Percentiles rank a stretch among this genome's conserved stretches.
Conservation (phyloP, 2,888 invertebrate genomes). For the Nomada hirtipes region DNA sequence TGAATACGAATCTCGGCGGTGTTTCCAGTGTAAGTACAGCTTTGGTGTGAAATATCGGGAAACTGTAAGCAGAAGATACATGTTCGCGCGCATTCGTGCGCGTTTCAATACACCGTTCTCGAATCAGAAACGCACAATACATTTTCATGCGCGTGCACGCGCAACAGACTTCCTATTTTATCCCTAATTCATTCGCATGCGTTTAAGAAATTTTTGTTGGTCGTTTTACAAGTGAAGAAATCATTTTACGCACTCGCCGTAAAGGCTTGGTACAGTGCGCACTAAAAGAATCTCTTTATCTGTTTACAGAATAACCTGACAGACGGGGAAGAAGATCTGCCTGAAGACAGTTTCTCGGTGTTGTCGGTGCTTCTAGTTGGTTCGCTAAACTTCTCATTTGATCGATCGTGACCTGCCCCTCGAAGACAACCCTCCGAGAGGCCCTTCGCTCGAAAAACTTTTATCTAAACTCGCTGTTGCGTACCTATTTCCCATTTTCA, state of each 20-base stretch:
- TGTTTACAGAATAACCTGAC: conserved; percentile 82
- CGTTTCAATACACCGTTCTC: conserved; percentile 23
- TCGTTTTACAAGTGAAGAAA: not conserved
- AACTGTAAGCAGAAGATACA: conserved; percentile 52
- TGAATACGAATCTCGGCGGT: conserved; percentile 57
- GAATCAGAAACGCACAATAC: conserved; percentile 28
- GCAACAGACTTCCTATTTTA: conserved; percentile 6
- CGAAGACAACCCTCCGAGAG: conserved; percentile 62
- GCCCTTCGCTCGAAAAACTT: conserved; percentile 52
- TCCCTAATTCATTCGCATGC: not conserved
- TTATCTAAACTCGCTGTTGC: conserved; percentile 43
- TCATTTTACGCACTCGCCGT: not conserved
- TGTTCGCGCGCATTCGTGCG: conserved; percentile 8
- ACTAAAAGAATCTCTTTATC: conserved; percentile 42
- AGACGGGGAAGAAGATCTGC: conserved; percentile 88
- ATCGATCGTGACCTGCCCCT: conserved; percentile 71
- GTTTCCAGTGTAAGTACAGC: conserved; percentile 52
- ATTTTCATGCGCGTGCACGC: conserved; percentile 14
- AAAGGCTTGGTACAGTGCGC: not conserved
- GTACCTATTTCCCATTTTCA: not conserved
- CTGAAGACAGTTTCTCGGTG: conserved; percentile 91
- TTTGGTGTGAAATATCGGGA: conserved; percentile 55
- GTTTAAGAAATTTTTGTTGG: too few species aligned
- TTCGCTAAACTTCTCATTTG: conserved; percentile 82
- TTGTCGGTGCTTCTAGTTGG: conserved; percentile 93